These are phyloP conservation scores for Acanthurus leucopareius DNA, from an alignment of 2,797 vertebrate species.

Conservation along the genomic window DNA sequence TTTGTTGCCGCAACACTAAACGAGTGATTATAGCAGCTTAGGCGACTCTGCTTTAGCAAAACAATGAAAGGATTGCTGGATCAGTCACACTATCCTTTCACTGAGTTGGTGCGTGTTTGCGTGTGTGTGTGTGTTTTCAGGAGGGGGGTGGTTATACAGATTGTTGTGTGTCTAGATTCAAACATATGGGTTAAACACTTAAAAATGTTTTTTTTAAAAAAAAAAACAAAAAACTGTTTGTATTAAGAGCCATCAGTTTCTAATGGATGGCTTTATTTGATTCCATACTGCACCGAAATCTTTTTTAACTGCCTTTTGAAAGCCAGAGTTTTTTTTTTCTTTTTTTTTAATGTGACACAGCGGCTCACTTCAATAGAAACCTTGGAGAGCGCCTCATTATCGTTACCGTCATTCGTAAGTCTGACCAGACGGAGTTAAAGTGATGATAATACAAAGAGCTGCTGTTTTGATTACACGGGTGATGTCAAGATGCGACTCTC, in stretches of 20 bases:
- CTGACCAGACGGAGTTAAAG: constrained; percentile 22
- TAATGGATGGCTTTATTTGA: constrained; percentile 36
- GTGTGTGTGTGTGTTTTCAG: constrained; percentile 28
- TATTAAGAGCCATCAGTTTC: constrained; percentile 32
- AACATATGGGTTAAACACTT: constrained; percentile 50
- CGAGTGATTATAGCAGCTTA: constrained; percentile 81
- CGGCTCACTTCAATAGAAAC: constrained; percentile 22
- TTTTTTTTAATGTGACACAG: constrained; percentile 20
- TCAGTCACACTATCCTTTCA: constrained; percentile 73
- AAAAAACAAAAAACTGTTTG: constrained; percentile 20
- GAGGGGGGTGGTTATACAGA: not conserved
- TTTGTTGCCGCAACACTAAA: constrained; percentile 78
- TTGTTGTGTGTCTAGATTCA: constrained; percentile 39
- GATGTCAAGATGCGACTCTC: constrained; percentile 14
- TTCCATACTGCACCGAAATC: not conserved
- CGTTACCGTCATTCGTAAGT: constrained; percentile 24
- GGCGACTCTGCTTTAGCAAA: constrained; percentile 71
- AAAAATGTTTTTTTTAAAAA: constrained; percentile 13
- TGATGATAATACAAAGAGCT: constrained; percentile 9
- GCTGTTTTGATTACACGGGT: not conserved
- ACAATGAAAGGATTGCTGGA: constrained; percentile 81
- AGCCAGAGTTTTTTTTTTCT: constrained; percentile 15
- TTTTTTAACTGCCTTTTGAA: constrained; percentile 27
- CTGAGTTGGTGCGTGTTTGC: constrained; percentile 31
- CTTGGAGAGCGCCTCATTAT: constrained; percentile 38